Evolutionary conservation across 2,888 invertebrate genomes (phyloP), one percentile per base, ranked within the genome.

Genomic region (Drosophila helvetica): DNA sequence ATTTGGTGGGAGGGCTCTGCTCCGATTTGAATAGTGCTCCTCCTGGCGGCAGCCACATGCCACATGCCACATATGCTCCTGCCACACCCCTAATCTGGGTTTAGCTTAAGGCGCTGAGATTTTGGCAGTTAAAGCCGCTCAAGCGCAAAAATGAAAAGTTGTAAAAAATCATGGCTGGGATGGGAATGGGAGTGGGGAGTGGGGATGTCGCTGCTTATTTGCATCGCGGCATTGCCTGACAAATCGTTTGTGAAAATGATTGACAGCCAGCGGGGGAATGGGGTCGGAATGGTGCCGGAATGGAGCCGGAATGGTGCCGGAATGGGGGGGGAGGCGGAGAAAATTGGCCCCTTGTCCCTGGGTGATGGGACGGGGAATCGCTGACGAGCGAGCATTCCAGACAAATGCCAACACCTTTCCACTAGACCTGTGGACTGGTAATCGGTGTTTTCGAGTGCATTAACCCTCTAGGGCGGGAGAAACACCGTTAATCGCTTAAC

Each of bases 231-330:
- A 67, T 60, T 75, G 55, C 64, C 77, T 88, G 86, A 89, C 89
- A 86, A 86, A 88, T 86, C 80, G 86, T 67, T 86, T 82, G 80
- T 82, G 78, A 82, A 80, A 83, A 88, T 89, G 88, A 86, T 88
- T 86, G 86, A 88, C 88, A 78, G 68, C 17, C 25, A 18, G 27
- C 25, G 27, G 33, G 33, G 17, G 43, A 4, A 38, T 3, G 5
- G 47, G 38, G 6, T 42, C 27, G 8, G 12, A 51, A 25, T 19
- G n/a, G 52, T 7, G 17, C 22, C n/a, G n/a, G n/a, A n/a, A n/a
- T n/a, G n/a, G n/a, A 22, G 3, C 22, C 22, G 3, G 3, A 6
- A 33, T 18, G 3, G 42, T n/a, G n/a, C n/a, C n/a, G n/a, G n/a
- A n/a, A n/a, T n/a, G 22, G n/a, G 8, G 5, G 6, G 2, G 62